Evolutionary conservation across 2,888 invertebrate species (phyloP), one percentile per base, ranked within the genome.

Genomic region (Heteropelma amictum): DNA sequence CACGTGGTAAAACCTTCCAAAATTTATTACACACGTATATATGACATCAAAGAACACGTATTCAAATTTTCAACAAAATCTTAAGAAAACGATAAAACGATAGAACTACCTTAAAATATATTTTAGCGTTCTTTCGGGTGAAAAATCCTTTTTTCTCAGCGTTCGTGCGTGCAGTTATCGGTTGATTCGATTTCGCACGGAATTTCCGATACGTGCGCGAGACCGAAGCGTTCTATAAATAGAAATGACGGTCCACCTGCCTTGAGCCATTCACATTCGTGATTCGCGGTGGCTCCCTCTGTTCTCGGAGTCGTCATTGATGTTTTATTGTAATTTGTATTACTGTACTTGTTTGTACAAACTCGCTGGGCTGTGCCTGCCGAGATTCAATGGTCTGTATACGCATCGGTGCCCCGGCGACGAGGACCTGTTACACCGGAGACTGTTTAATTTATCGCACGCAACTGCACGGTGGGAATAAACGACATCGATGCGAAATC

Each of bases 221-320:
- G 35, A 23, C 28, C 23, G 23, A n/a, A 21, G 65, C 60, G 54
- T 64, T 72, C 72, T 80, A 77, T 77, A 76, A 80, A 81, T 77
- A 79, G 79, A 78, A 79, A 79, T 76, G 76, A 78, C 74, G 65
- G 28, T 21, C 83, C 87, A 86, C 86, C 87, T 88, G 87, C 84
- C 80, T 79, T 77, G 10, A 83, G 77, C 83, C 84, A 83, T 86
- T 87, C 86, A 83, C 83, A 82, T 82, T 84, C 79, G 78, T 72
- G 67, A 68, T 72, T 64, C 56, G 71, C 54, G 42, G 28, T 47
- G 42, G 56, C 40, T 74, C 40, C 35, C 54, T 67, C 61, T 60
- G 53, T 3, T 54, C 61, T 28, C 45, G 21, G 61, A 21, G 45
- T 58, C 58, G 42, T 68, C 30, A 12, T n/a, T 47, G 35, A 28